Evolutionary conservation across 2,888 invertebrate genomes (phyloP), one percentile per base, ranked within the genome.

Genomic region (Orthosia incerta): DNA sequence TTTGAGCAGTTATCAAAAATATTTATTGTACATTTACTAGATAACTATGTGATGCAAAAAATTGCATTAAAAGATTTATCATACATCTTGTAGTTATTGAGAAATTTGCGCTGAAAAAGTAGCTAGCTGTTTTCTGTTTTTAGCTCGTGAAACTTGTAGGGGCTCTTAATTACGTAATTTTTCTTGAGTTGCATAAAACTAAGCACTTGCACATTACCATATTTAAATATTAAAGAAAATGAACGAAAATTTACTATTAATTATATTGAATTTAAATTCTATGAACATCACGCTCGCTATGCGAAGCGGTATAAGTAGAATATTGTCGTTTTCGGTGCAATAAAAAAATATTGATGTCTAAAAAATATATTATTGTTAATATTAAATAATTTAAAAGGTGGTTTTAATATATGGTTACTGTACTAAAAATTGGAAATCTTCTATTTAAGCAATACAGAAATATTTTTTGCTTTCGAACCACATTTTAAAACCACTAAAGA

Each of bases 241-340:
- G 11, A 81, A 74, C 31, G 65, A 65, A 74, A 72, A 71, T 66
- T 23, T 74, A 85, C 71, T 82, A 71, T 62, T 84, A 76, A 65
- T 65, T 48, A 71, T 63, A 74, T 71, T 71, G 63, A 74, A 85
- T 68, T 61, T 50, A 73, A 75, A 79, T 66, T 82, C 61, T 74
- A 74, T 74, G 9, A 63, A 48, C 60, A 70, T 72, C 18, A 48
- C 71, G 85, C 68, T 80, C 85, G 85, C 85, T 66, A 74, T 85
- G 87, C 73, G 81, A 76, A 83, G 85, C 74, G 76, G 31, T 74
- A 51, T 80, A 70, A 18, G 74, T 83, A 83, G 68, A 48, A 76
- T 79, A 80, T 77, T 71, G 85, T 86, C 79, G 69, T 86, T 84
- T 85, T 86, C 51, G 87, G 83, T 86, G 87, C 87, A 85, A 86